A percentile compares a stretch with the other conserved stretches of the same genome.
phyloP scores from a whole-genome alignment of 2,113 vertebrate species.

The Nycticorax nycticorax region DNA sequence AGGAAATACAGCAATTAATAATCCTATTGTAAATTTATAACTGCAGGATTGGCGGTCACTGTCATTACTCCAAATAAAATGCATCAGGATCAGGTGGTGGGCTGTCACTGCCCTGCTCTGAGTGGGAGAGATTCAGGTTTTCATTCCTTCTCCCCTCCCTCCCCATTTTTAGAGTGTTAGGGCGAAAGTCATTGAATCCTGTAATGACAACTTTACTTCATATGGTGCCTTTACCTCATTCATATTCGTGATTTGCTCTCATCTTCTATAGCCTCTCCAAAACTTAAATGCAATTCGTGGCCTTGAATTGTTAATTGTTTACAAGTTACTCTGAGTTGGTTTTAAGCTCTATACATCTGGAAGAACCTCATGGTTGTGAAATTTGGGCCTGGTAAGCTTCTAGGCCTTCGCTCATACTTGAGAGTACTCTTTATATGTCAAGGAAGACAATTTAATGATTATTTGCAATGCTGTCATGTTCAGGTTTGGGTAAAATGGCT shows the following conservation, averaged over 20 bases:
- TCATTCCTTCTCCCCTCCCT: background rate
- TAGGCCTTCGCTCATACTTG: background rate
- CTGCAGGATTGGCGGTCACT: background rate
- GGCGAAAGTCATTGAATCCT: background rate
- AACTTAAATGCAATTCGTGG: background rate
- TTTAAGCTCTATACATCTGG: background rate
- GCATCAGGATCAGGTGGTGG: background rate
- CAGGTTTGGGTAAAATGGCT: background rate
- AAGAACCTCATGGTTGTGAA: background rate
- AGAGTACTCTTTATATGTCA: no score
- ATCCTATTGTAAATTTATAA: background rate
- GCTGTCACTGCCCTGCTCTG: conserved; percentile 22
- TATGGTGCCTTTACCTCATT: background rate
- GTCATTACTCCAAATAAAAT: background rate
- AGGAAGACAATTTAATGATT: background rate
- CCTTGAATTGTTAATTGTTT: background rate
- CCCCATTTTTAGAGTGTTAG: background rate
- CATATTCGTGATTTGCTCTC: background rate
- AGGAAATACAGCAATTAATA: background rate
- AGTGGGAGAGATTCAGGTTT: conserved; percentile 23
- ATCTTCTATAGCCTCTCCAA: background rate
- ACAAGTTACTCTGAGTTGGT: background rate
- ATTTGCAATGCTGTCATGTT: background rate
- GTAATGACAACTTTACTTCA: background rate
- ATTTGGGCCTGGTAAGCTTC: background rate